phyloP scores from a whole-genome alignment of 2,113 vertebrate genomes.

The Bolborhynchus lineola region DNA sequence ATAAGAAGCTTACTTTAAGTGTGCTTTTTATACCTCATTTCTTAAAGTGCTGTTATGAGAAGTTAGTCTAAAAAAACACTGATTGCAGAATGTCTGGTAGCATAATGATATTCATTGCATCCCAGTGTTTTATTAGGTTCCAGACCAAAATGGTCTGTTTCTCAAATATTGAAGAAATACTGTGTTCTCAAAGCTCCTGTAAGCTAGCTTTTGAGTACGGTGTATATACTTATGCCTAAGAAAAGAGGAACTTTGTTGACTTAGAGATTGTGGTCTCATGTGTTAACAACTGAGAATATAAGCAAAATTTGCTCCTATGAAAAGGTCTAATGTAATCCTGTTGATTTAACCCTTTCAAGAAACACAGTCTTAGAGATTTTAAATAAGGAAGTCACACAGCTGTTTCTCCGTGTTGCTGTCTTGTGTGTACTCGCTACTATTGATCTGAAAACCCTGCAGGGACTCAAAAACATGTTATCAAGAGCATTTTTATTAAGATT shows the following conservation, averaged over 20 bases:
- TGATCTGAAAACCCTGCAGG: neutral
- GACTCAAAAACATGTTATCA: neutral
- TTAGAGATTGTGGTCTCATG: neutral
- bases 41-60: neutral
- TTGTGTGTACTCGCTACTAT: neutral
- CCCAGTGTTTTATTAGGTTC: neutral
- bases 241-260: neutral
- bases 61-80: neutral
- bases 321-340: conserved; percentile 37
- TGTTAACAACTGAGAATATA: neutral
- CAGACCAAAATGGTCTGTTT: neutral
- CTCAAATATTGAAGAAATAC: neutral
- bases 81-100: neutral
- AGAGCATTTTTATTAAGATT: neutral
- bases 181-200: neutral
- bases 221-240: neutral
- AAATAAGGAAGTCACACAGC: neutral
- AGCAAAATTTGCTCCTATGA: conserved; percentile 31
- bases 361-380: neutral
- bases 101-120: neutral
- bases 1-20: neutral
- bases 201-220: neutral
- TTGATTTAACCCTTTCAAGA: conserved; percentile 32
- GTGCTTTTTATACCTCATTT: neutral
- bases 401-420: neutral